Conservation (phyloP, 2,113 vertebrate species). For the Catagonus wagneri region DNA sequence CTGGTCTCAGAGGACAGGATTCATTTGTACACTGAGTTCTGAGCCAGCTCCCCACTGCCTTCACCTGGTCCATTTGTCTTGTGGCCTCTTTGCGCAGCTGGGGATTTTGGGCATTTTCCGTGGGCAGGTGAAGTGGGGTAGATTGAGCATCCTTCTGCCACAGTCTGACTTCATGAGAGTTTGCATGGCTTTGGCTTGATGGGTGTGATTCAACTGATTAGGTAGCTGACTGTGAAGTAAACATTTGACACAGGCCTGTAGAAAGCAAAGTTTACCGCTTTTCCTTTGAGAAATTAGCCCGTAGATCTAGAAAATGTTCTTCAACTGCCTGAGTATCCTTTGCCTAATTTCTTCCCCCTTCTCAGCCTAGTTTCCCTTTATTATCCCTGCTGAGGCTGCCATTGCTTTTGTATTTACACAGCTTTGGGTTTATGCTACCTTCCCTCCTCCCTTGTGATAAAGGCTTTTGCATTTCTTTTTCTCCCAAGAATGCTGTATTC, state of each 20-base stretch:
- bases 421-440: background rate
- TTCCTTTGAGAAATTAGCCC: background rate
- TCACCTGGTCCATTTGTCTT: too few relatives aligned
- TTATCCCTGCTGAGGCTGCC: background rate
- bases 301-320: background rate
- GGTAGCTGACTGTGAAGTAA: background rate
- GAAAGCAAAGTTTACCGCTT: background rate
- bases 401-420: background rate
- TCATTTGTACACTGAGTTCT: too few relatives aligned
- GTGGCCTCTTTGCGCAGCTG: background rate
- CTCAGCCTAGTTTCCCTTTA: background rate
- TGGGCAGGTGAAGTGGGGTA: background rate
- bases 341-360: background rate
- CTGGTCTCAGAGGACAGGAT: background rate
- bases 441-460: background rate
- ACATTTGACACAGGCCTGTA: background rate
- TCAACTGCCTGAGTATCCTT: too few relatives aligned
- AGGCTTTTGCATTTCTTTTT: background rate
- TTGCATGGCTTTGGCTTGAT: background rate
- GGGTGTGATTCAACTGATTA: background rate
- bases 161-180: background rate
- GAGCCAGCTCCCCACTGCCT: too few relatives aligned
- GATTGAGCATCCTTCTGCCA: background rate
- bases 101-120: background rate
- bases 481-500: background rate